Evolutionary conservation across 2,797 vertebrate species (phyloP).

Genomic region (Myotis planiceps): DNA sequence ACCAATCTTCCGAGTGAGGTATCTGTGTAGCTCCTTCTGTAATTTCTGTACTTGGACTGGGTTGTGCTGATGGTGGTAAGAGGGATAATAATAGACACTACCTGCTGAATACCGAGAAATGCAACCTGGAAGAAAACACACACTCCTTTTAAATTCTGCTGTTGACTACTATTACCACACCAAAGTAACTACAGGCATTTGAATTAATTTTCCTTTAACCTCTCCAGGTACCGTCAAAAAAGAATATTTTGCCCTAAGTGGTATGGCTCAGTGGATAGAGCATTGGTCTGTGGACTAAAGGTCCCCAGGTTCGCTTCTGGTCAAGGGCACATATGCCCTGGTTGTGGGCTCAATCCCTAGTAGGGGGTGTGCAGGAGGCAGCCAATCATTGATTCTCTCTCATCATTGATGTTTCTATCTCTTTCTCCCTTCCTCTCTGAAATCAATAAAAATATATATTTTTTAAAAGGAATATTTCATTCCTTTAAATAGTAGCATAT

Average conservation of each 20-base stretch:
- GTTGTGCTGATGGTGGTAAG: slow-evolving; percentile 96
- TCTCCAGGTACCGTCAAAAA: neutral
- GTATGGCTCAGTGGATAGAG: no score
- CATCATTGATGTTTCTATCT: no score
- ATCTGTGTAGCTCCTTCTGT: slow-evolving; percentile 95
- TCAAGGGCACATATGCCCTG: no score
- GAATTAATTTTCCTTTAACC: neutral
- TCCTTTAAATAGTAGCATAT: neutral
- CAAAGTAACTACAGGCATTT: slow-evolving; percentile 24
- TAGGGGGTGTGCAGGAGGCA: no score
- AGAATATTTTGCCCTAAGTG: neutral
- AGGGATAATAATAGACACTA: slow-evolving; percentile 95
- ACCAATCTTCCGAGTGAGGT: slow-evolving; percentile 96
- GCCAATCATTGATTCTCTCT: no score
- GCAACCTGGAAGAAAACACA: slow-evolving; percentile 89
- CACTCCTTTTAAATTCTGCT: neutral
- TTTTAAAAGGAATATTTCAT: neutral
- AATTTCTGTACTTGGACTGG: slow-evolving; percentile 94
- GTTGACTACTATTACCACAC: neutral
- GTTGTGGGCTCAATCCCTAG: no score
- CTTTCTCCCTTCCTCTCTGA: no score
- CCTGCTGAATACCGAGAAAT: slow-evolving; percentile 98
- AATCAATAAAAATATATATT: no score
- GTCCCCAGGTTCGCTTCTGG: no score
- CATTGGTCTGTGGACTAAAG: no score